phyloP scores from a whole-genome alignment of 1,140 invertebrate species.

The Drosophila neocordata region DNA sequence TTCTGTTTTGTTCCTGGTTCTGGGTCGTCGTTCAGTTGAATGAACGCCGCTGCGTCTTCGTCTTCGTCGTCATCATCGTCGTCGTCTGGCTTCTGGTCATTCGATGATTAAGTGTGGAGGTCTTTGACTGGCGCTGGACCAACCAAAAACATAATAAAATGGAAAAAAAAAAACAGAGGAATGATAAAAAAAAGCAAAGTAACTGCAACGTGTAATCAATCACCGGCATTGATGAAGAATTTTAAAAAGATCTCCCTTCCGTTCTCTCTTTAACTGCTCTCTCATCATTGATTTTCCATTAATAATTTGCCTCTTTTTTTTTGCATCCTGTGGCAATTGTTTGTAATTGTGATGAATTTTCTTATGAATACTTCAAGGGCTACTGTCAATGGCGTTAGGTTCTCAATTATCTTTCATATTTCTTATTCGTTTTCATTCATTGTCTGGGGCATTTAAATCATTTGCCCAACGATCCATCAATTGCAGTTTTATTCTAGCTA shows the following conservation, averaged over 20 bases:
- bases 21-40: constrained; percentile 73
- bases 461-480: constrained; percentile 57
- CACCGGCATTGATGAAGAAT: constrained; percentile 69
- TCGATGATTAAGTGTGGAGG: constrained; percentile 72
- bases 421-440: constrained; percentile 18
- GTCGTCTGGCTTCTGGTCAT: constrained; percentile 63
- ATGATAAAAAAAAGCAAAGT: constrained; percentile 7
- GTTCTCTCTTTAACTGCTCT: constrained; percentile 19
- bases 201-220: constrained; percentile 63
- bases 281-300: constrained; percentile 81
- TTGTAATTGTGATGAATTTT: constrained; percentile 80
- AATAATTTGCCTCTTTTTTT: constrained; percentile 79
- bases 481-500: constrained; percentile 21
- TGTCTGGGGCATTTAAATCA: constrained; percentile 40
- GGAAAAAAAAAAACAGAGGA: constrained; percentile 2
- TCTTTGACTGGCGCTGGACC: constrained; percentile 74
- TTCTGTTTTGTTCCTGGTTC: constrained; percentile 4
- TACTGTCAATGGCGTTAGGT: constrained; percentile 70
- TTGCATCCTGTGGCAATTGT: constrained; percentile 80
- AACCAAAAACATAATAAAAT: constrained; percentile 14
- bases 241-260: constrained; percentile 54
- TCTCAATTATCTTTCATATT: constrained; percentile 70
- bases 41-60: constrained; percentile 61
- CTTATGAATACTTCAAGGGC: constrained; percentile 62
- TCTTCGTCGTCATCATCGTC: constrained; percentile 45